Base-by-base conservation (phyloP, 2,797 vertebrate species). In the Hapalemur alaotrensis region DNA sequence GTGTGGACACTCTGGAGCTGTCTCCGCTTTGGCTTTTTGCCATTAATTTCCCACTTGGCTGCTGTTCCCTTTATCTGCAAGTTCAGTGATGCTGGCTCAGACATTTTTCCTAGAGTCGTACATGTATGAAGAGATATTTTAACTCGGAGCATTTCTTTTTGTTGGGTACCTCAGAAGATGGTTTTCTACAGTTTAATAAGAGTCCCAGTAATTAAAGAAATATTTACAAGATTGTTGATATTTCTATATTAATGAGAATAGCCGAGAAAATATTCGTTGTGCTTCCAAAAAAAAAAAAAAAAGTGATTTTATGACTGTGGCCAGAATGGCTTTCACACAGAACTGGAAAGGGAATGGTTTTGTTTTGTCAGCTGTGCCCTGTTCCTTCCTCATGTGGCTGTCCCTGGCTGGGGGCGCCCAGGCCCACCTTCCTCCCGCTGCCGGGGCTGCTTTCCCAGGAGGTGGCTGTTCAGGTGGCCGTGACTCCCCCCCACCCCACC, bases 371-470 rank as follows among this genome's bases (percentile, higher is more conserved):
- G 30, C 50, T 83, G 8, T 43, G 17, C 14, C 38, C 75, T 25
- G 11, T 9, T 76, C 28, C 69, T 32, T 28, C 8, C 48, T 5
- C 61, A 5, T 5, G 5, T 8, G 13, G 23, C 25, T 4, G 8
- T 35, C 15, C 5, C 0, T 1, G 43, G 25, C 7, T 67, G 18
- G 0, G 0, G 1, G 0, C 0, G 5, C 17, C 38, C 38, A 28
- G 35, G 4, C 15, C 18, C 11, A 2, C 10, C 20, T 6, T 11
- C 15, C 38, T 30, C n/a, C 7, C 12, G 14, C 14, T 7, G 1
- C 22, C 1, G 14, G 5, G 12, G 32, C 52, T 22, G 35, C 50
- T 35, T 50, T 76, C 11, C 12, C 22, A 14, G 14, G 2, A 23
- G 4, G 25, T 4, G n/a, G 50, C 8, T 63, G 15, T 28, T 20